A percentile compares a stretch with the other conserved stretches of the same genome.
Evolutionary conservation across 2,888 invertebrate genomes (phyloP).

Genomic region (Drosophila meridionalis): DNA sequence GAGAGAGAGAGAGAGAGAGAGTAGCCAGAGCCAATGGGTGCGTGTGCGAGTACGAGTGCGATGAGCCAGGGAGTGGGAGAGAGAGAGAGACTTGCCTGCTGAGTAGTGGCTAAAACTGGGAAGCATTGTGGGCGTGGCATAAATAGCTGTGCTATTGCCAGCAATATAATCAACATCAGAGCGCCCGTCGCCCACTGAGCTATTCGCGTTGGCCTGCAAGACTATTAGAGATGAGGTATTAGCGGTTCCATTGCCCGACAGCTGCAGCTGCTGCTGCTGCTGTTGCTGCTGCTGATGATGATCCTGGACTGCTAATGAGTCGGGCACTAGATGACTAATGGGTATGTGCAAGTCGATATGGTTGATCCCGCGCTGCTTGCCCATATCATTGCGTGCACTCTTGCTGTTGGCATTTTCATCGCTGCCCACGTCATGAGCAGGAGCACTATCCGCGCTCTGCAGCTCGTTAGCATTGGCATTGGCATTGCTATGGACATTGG

Average conservation of each 20-base stretch:
- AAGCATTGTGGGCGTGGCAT: slow-evolving; percentile 88
- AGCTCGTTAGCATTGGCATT: slow-evolving; percentile 16
- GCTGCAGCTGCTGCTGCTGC: slow-evolving; percentile 25
- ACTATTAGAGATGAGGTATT: slow-evolving; percentile 84
- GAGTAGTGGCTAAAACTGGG: slow-evolving; percentile 90
- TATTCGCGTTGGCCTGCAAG: slow-evolving; percentile 86
- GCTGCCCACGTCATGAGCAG: slow-evolving; percentile 18
- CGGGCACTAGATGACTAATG: slow-evolving; percentile 41
- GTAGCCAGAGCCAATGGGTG: background rate
- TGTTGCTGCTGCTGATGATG: slow-evolving; percentile 31
- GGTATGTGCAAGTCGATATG: slow-evolving; percentile 37
- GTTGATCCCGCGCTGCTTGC: slow-evolving; percentile 38
- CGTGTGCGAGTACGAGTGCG: slow-evolving; percentile 27
- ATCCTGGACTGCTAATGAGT: slow-evolving; percentile 19
- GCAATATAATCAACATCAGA: slow-evolving; percentile 50
- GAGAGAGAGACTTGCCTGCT: slow-evolving; percentile 86
- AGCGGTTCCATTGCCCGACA: slow-evolving; percentile 34
- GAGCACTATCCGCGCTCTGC: slow-evolving; percentile 16
- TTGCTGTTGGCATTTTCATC: slow-evolving; percentile 52
- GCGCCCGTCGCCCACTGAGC: slow-evolving; percentile 31
- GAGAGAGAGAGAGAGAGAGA: background rate
- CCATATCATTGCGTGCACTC: slow-evolving; percentile 25
- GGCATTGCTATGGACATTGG: background rate
- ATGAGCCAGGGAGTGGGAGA: background rate
- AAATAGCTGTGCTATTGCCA: slow-evolving; percentile 62